These are phyloP conservation scores for Drosophila murphyi DNA, from an alignment of 1,140 invertebrate genomes.

Conservation along the genomic window DNA sequence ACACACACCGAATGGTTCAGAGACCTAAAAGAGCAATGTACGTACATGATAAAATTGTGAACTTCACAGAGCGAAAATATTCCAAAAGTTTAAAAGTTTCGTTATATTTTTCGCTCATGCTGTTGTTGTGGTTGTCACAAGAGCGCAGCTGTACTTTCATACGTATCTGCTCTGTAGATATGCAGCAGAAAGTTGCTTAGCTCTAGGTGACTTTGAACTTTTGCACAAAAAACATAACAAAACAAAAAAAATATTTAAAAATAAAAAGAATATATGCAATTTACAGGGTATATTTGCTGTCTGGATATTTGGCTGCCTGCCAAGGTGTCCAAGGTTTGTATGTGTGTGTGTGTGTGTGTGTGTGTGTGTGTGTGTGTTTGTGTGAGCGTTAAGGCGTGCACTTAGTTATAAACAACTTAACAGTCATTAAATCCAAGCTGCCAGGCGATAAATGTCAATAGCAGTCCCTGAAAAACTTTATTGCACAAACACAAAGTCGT, in stretches of 20 bases:
- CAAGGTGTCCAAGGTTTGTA: not conserved
- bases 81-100: slow-evolving; percentile 63
- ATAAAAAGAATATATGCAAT: not conserved
- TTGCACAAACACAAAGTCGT: slow-evolving; percentile 1
- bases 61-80: slow-evolving; percentile 49
- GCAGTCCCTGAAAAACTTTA: slow-evolving; percentile 44
- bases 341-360: not conserved
- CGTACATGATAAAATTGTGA: slow-evolving; percentile 69
- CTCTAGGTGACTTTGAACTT: not conserved
- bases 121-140: slow-evolving; percentile 11
- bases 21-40: slow-evolving; percentile 42
- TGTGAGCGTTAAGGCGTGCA: slow-evolving; percentile 47
- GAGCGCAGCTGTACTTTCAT: not conserved
- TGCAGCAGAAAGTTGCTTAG: not conserved
- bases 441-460: slow-evolving; percentile 73
- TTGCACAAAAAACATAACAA: too few relatives aligned
- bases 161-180: not conserved
- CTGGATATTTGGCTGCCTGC: not conserved
- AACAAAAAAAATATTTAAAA: too few relatives aligned
- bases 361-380: not conserved
- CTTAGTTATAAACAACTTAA: slow-evolving; percentile 39
- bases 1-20: not conserved
- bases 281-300: not conserved
- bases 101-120: slow-evolving; percentile 17
- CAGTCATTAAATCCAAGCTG: slow-evolving; percentile 63